A percentile compares a stretch with the other conserved stretches of the same genome.
phyloP scores from a whole-genome alignment of 1,140 invertebrate genomes.

The Pomacea maculata region DNA sequence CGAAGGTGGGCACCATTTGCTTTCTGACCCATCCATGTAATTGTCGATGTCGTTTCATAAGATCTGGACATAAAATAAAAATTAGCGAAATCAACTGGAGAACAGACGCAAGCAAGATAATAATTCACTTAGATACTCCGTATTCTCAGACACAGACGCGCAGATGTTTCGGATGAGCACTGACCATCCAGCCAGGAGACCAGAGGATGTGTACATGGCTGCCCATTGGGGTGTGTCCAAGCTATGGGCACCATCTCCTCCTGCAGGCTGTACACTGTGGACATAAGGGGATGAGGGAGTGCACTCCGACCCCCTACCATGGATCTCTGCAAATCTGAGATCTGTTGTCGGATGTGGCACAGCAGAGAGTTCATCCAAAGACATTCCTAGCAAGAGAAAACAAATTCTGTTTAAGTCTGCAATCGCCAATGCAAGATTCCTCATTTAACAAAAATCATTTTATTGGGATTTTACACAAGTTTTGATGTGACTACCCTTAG shows the following conservation, averaged over 20 bases:
- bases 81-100: no score
- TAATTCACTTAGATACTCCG: background rate
- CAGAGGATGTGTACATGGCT: constrained; percentile 61
- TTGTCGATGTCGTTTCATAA: constrained; percentile 54
- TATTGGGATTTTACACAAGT: no score
- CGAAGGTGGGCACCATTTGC: constrained; percentile 58
- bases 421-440: no score
- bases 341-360: constrained; percentile 60
- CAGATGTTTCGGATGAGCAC: background rate
- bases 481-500: no score
- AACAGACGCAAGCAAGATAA: no score
- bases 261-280: constrained; percentile 49
- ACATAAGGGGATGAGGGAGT: constrained; percentile 41
- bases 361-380: constrained; percentile 59
- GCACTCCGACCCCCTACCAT: constrained; percentile 56
- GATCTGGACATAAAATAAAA: constrained; percentile 53
- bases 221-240: constrained; percentile 62
- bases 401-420: no score
- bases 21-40: constrained; percentile 54
- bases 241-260: constrained; percentile 58
- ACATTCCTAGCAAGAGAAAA: constrained; percentile 55
- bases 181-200: constrained; percentile 59
- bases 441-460: no score
- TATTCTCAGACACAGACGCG: no score
- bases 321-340: constrained; percentile 49